Conservation (phyloP, 1,140 invertebrate species). For the Coboldia fuscipes region DNA sequence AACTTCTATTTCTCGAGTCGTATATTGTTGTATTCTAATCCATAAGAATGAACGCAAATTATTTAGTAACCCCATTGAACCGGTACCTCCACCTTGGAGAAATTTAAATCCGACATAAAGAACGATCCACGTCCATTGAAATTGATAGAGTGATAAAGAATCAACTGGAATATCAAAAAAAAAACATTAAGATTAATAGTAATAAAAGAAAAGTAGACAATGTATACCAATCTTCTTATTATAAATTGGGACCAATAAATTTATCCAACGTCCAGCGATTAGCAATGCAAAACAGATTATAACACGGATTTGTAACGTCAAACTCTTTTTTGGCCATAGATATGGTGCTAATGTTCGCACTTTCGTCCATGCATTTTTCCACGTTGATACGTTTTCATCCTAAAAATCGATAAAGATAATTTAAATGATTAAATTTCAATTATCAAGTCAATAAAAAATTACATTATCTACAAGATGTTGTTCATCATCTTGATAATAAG, state of each 20-base stretch:
- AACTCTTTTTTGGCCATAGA: conserved; percentile 79
- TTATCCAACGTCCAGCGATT: conserved; percentile 62
- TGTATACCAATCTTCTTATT: conserved; percentile 61
- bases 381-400: conserved; percentile 48
- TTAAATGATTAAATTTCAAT: conserved; percentile 2
- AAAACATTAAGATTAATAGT: not conserved
- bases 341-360: conserved; percentile 64
- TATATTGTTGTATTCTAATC: conserved; percentile 91
- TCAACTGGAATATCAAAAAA: conserved; percentile 31
- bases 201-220: not conserved
- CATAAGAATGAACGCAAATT: conserved; percentile 80
- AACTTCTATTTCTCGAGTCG: conserved; percentile 74
- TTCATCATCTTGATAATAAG: not conserved
- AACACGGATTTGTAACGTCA: conserved; percentile 58
- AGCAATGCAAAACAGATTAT: conserved; percentile 63
- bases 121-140: conserved; percentile 75
- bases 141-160: conserved; percentile 39
- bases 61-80: conserved; percentile 80
- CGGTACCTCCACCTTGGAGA: conserved; percentile 77
- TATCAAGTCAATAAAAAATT: conserved; percentile 2
- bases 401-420: conserved; percentile 11
- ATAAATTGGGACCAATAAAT: conserved; percentile 85
- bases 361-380: conserved; percentile 57
- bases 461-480: not conserved
- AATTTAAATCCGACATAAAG: conserved; percentile 77